Evolutionary conservation across 1,140 invertebrate species (phyloP).

Genomic region (Drosophila pseudoobscura): DNA sequence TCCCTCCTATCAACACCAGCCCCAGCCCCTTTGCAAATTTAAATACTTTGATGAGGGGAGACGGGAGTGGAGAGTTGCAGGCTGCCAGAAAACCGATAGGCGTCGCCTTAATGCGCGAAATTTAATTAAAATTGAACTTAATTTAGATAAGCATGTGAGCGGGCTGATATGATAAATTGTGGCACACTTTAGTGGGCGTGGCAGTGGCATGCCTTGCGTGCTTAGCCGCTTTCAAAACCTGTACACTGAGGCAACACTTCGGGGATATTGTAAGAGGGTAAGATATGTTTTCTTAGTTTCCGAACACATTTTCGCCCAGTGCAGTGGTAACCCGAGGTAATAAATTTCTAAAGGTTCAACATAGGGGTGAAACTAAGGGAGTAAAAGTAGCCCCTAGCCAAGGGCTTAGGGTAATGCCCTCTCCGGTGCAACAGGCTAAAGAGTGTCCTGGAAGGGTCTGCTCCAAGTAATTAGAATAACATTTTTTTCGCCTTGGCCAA

Average conservation of each 20-base stretch:
- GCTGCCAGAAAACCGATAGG: constrained; percentile 18
- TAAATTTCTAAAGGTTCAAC: no score
- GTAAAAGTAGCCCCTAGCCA: neutral
- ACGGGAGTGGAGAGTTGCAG: neutral
- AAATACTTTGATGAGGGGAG: constrained; percentile 4
- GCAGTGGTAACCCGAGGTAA: no score
- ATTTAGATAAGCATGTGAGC: constrained; percentile 63
- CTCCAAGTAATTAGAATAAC: constrained; percentile 1
- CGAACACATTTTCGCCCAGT: no score
- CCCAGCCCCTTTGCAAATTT: neutral
- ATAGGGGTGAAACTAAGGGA: no score
- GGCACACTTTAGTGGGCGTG: constrained; percentile 6
- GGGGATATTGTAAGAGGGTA: neutral
- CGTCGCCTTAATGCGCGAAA: constrained; percentile 59
- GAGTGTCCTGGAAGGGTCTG: neutral
- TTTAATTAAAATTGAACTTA: constrained; percentile 76
- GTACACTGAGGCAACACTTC: constrained; percentile 19
- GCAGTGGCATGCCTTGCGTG: constrained; percentile 30
- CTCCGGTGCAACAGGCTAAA: neutral
- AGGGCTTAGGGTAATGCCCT: neutral
- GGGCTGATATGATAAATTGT: constrained; percentile 34
- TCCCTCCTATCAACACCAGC: neutral
- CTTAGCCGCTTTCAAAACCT: constrained; percentile 62
- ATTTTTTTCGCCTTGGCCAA: constrained; percentile 1
- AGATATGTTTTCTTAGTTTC: neutral